phyloP scores from a whole-genome alignment of 2,888 invertebrate genomes.

The Creontiades dilutus region DNA sequence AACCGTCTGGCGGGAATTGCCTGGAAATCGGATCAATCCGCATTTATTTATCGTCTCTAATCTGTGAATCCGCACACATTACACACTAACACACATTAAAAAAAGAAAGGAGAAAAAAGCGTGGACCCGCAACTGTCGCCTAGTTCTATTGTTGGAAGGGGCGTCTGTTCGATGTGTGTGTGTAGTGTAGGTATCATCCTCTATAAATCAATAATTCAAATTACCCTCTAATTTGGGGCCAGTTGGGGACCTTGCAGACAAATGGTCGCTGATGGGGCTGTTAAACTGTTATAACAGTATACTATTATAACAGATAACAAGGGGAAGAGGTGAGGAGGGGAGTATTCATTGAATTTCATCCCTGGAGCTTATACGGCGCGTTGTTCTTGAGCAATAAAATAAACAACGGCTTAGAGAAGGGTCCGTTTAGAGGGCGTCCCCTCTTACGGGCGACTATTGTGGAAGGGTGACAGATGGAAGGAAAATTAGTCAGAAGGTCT shows the following conservation, averaged over 20 bases:
- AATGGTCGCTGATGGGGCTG: slow-evolving; percentile 55
- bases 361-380: background rate
- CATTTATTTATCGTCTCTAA: background rate
- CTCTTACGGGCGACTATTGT: background rate
- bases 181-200: slow-evolving; percentile 7
- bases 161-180: background rate
- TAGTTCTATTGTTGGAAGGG: background rate
- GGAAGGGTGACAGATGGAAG: slow-evolving; percentile 57
- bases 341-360: background rate
- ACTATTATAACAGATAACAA: background rate
- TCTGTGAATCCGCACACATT: background rate
- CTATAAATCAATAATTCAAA: slow-evolving; percentile 57
- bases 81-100: background rate
- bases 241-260: slow-evolving; percentile 49
- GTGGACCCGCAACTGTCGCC: slow-evolving; percentile 33
- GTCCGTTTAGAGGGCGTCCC: slow-evolving; percentile 6
- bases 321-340: background rate
- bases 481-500: slow-evolving; percentile 49
- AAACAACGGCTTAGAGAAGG: slow-evolving; percentile 50
- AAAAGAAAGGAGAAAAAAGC: background rate
- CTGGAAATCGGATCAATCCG: background rate
- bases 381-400: slow-evolving; percentile 64
- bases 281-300: slow-evolving; percentile 63
- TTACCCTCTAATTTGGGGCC: slow-evolving; percentile 50
- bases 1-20: background rate